Base-by-base conservation (phyloP, 2,888 invertebrate genomes). In the Cremastinae sp. region DNA sequence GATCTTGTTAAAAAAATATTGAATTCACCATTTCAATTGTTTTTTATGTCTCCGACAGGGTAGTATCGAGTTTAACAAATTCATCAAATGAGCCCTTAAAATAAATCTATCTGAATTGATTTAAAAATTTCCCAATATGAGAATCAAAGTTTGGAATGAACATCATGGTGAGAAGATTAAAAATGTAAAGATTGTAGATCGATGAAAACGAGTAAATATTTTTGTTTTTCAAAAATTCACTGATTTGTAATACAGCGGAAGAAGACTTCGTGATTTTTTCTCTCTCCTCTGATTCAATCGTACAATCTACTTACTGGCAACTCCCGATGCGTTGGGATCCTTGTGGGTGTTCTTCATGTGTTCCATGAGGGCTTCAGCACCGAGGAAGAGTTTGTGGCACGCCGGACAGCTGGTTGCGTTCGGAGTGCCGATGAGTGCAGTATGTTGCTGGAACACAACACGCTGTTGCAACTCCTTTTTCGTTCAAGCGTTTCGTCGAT, bases 271-370 rank as follows among this genome's bases (percentile, higher is more conserved):
- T 1, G 14, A 16, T 49, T 49, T 16, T 18, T 8, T 49, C 2
- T 56, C 56, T 58, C 58, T 47, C 64, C 71, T n/a, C n/a, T n/a
- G n/a, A 68, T 68, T 9, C 28, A 73, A 39, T 39, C 37, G 28
- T 61, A 53, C 41, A 35, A 55, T 64, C 39, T 91, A 94, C 95
- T 95, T 95, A 96, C 96, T 96, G 92, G 95, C 95, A 91, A 95
- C 95, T 89, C 95, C 95, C 84, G 95, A 94, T 83, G 95, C 95
- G 90, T 95, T 95, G 43, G 96, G 97, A 88, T 97, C 97, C 92
- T 97, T 97, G 91, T 97, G 97, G 66, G 96, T 95, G 90, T 96
- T 96, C 91, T 97, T 97, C 97, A 97, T 97, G 90, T 97, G 97
- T 91, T 97, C 97, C 93, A 97, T 96, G 78, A 97, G 93, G 71